These are phyloP conservation scores for Centruroides vittatus DNA, from an alignment of 1,140 invertebrate genomes.

Conservation along the genomic window DNA sequence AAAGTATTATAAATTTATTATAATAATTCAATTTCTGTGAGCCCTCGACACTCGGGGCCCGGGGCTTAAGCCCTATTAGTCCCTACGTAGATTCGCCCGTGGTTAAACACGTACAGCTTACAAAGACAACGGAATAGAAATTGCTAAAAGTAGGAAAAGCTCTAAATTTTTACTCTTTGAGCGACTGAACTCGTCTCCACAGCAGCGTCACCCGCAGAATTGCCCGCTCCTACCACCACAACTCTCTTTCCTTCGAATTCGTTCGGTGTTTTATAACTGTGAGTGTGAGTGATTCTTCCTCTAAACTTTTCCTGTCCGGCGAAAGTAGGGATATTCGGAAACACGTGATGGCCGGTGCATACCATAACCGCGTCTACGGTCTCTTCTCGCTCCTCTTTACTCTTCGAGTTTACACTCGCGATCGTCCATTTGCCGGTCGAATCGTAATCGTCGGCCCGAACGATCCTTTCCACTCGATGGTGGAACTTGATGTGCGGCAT, in stretches of 20 bases:
- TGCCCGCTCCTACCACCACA: constrained; percentile 35
- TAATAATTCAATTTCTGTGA: no score
- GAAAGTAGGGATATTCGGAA: constrained; percentile 15
- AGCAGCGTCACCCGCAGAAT: constrained; percentile 38
- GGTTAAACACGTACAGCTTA: no score
- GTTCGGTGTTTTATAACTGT: constrained; percentile 25
- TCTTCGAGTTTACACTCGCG: constrained; percentile 12
- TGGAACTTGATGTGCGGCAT: constrained; percentile 23
- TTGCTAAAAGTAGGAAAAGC: no score
- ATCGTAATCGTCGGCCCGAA: constrained; percentile 21
- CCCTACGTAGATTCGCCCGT: no score
- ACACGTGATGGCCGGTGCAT: constrained; percentile 24
- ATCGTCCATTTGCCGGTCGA: constrained; percentile 29
- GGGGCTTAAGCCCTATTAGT: no score
- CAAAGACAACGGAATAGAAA: no score
- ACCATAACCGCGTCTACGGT: constrained; percentile 30
- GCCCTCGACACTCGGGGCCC: no score
- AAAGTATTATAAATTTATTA: no score
- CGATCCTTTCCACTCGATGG: constrained; percentile 15
- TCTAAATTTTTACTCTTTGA: constrained; percentile 6
- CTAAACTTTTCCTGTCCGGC: constrained; percentile 25
- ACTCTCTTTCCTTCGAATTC: constrained; percentile 28
- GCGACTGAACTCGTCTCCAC: constrained; percentile 34
- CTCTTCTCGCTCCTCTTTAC: constrained; percentile 14
- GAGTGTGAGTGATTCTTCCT: constrained; percentile 31